These are phyloP conservation scores for Hippasteria phrygiana DNA, from an alignment of 53 echinoderm and acorn worm genomes.

Conservation along the genomic window DNA sequence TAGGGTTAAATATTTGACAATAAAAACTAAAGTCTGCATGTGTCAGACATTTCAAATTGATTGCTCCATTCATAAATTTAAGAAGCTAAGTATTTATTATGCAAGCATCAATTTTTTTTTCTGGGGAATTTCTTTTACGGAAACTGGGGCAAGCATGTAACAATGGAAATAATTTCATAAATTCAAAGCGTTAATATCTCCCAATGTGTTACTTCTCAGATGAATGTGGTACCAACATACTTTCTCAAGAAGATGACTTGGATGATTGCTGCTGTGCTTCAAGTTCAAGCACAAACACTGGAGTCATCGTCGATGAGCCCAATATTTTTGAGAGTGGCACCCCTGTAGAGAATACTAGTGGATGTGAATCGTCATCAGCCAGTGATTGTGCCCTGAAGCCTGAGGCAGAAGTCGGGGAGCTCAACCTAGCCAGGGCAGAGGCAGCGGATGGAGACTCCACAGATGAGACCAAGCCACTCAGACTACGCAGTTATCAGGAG, in stretches of 20 bases:
- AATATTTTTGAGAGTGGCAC: constrained; percentile 17
- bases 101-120: no score
- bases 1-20: no score
- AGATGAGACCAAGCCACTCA: background rate
- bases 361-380: background rate
- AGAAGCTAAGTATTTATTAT: no score
- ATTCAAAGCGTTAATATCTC: no score
- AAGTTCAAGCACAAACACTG: constrained; percentile 5
- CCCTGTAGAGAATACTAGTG: constrained; percentile 34
- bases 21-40: no score
- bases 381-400: background rate
- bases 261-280: background rate
- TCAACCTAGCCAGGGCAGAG: background rate
- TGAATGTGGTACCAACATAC: background rate
- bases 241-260: constrained; percentile 20
- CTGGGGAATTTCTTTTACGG: no score
- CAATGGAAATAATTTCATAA: no score
- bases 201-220: background rate
- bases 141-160: no score
- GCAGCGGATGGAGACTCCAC: background rate
- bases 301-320: background rate
- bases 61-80: no score
- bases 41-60: no score
- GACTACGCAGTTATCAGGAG: constrained; percentile 28
- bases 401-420: background rate